phyloP scores from a whole-genome alignment of 2,888 invertebrate species.

The Drosophila neonasuta region DNA sequence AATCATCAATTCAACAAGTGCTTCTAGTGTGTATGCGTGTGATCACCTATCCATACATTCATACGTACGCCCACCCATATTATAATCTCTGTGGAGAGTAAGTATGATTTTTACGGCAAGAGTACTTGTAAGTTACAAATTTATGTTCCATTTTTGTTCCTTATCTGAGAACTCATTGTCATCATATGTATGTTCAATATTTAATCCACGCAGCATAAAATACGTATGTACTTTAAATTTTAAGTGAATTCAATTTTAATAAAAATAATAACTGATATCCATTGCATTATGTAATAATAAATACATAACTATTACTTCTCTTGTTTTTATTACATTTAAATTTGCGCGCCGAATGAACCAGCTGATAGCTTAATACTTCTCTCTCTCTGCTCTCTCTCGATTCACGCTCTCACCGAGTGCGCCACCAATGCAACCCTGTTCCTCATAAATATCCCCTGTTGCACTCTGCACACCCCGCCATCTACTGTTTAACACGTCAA shows the following conservation, averaged over 20 bases:
- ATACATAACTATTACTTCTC: constrained; percentile 13
- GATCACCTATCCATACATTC: constrained; percentile 27
- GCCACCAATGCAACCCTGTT: constrained; percentile 43
- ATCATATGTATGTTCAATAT: constrained; percentile 45
- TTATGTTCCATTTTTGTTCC: constrained; percentile 26
- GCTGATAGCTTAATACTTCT: constrained; percentile 8
- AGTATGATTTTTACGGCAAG: constrained; percentile 46
- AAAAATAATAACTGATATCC: constrained; percentile 61
- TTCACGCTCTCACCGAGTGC: constrained; percentile 4
- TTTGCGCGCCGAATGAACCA: neutral
- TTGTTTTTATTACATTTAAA: neutral
- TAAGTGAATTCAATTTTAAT: constrained; percentile 67
- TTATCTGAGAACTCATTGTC: constrained; percentile 29
- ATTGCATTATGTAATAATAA: constrained; percentile 63
- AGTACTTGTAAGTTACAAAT: constrained; percentile 54
- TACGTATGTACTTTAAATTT: constrained; percentile 58
- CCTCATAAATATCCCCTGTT: constrained; percentile 8
- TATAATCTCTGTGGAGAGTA: constrained; percentile 17
- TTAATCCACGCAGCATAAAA: constrained; percentile 45
- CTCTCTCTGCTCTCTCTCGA: neutral
- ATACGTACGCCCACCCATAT: constrained; percentile 5
- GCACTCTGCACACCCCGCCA: constrained; percentile 28
- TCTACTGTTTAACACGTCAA: constrained; percentile 65
- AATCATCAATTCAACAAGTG: constrained; percentile 23
- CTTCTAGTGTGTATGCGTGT: constrained; percentile 24